Conservation (phyloP, 2,113 vertebrate genomes). For the Coptodon bakossiorum region DNA sequence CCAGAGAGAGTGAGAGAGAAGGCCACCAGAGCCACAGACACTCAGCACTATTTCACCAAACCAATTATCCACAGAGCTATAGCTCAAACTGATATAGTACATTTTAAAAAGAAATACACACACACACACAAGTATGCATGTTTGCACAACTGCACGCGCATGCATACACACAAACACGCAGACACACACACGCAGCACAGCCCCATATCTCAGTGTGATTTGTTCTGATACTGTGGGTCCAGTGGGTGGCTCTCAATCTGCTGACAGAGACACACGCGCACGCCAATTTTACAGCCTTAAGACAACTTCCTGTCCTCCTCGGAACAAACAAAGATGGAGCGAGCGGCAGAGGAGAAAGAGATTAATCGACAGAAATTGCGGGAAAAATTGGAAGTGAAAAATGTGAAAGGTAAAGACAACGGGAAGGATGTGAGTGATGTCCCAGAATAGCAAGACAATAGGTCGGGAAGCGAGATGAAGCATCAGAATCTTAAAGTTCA, state of each 20-base stretch:
- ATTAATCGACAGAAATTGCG: constrained; percentile 29
- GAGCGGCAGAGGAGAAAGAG: constrained; percentile 6
- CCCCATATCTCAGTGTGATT: constrained; percentile 66
- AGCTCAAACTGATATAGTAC: constrained; percentile 72
- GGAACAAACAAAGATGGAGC: constrained; percentile 57
- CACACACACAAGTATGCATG: not conserved
- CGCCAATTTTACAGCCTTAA: constrained; percentile 60
- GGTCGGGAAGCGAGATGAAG: not conserved
- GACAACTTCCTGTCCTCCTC: constrained; percentile 61
- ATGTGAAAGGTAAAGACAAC: constrained; percentile 16
- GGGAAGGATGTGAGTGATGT: not conserved
- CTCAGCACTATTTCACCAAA: constrained; percentile 75
- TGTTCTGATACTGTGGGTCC: constrained; percentile 63
- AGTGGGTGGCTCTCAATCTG: constrained; percentile 66
- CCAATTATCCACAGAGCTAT: constrained; percentile 74
- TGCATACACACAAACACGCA: not conserved
- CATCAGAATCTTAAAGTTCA: not conserved
- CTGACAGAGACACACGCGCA: constrained; percentile 58
- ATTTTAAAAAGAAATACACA: constrained; percentile 61
- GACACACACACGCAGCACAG: not conserved
- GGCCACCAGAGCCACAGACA: constrained; percentile 63
- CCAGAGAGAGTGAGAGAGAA: constrained; percentile 10
- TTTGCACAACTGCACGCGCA: not conserved
- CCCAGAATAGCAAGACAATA: not conserved
- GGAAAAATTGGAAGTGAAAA: constrained; percentile 27